phyloP scores from a whole-genome alignment of 2,113 vertebrate species.

The Ia io region DNA sequence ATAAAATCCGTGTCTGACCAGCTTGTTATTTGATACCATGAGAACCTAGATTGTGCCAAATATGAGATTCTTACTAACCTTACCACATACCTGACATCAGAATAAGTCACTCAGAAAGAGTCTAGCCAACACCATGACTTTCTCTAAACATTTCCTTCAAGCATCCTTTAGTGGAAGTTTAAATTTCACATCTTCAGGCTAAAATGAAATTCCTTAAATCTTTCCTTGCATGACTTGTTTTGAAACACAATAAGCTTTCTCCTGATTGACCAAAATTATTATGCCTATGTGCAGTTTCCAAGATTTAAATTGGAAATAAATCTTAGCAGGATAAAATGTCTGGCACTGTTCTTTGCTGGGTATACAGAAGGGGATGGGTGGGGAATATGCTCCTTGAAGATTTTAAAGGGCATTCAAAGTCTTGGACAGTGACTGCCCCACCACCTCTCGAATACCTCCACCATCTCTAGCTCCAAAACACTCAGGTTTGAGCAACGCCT shows the following conservation, averaged over 20 bases:
- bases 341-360: constrained; percentile 28
- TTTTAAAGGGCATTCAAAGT: neutral
- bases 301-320: constrained; percentile 68
- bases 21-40: constrained; percentile 54
- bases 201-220: constrained; percentile 77
- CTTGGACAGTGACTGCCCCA: neutral
- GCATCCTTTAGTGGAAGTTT: constrained; percentile 67
- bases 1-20: constrained; percentile 42
- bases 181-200: constrained; percentile 76
- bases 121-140: constrained; percentile 56
- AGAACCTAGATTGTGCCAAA: constrained; percentile 60
- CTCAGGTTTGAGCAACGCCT: neutral
- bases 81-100: constrained; percentile 65
- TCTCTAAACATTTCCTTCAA: constrained; percentile 70
- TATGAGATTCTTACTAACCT: constrained; percentile 23
- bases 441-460: neutral
- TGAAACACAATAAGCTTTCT: constrained; percentile 73
- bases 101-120: constrained; percentile 60
- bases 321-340: constrained; percentile 50
- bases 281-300: constrained; percentile 63
- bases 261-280: constrained; percentile 75
- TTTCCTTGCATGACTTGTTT: constrained; percentile 76
- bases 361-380: neutral
- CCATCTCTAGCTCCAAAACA: neutral
- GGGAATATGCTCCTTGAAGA: neutral